A percentile compares a stretch with the other conserved stretches of the same genome.
Evolutionary conservation across 2,797 vertebrate genomes (phyloP).

Genomic region (Sebastes jordani): DNA sequence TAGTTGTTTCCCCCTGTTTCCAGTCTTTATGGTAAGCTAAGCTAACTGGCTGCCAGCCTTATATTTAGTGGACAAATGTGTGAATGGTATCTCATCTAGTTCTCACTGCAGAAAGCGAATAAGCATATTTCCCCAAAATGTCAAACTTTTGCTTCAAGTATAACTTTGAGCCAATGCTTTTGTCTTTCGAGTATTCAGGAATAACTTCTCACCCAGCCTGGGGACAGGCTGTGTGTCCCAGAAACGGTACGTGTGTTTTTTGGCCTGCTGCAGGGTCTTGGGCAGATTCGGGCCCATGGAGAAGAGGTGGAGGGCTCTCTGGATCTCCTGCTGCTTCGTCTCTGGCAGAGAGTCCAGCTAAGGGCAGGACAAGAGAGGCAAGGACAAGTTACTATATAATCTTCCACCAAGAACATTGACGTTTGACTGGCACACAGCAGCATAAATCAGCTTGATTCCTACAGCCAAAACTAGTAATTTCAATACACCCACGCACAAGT

Average conservation of each 20-base stretch:
- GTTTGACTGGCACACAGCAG: not conserved
- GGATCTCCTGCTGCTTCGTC: constrained; percentile 96
- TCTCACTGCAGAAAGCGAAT: not conserved
- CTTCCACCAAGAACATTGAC: not conserved
- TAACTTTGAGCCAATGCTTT: not conserved
- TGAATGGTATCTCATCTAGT: not conserved
- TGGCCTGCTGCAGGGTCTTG: constrained; percentile 92
- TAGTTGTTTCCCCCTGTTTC: not conserved
- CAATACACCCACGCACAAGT: not conserved
- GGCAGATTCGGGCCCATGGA: constrained; percentile 88
- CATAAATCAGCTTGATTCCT: not conserved
- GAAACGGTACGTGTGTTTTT: constrained; percentile 89
- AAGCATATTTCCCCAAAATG: not conserved
- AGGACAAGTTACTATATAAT: constrained; percentile 14
- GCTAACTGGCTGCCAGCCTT: not conserved
- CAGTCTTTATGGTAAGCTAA: not conserved
- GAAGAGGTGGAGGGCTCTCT: constrained; percentile 94
- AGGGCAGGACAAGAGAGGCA: constrained; percentile 13
- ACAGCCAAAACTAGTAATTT: not conserved
- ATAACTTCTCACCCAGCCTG: constrained; percentile 85
- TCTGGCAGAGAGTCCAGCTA: constrained; percentile 91
- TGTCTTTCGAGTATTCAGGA: not conserved
- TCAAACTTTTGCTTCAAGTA: not conserved
- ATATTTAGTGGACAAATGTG: not conserved
- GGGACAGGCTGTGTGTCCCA: constrained; percentile 97